A percentile compares a stretch with the other conserved stretches of the same genome.
Conservation (phyloP, 2,888 invertebrate genomes). For the Trachelus iudaicus region DNA sequence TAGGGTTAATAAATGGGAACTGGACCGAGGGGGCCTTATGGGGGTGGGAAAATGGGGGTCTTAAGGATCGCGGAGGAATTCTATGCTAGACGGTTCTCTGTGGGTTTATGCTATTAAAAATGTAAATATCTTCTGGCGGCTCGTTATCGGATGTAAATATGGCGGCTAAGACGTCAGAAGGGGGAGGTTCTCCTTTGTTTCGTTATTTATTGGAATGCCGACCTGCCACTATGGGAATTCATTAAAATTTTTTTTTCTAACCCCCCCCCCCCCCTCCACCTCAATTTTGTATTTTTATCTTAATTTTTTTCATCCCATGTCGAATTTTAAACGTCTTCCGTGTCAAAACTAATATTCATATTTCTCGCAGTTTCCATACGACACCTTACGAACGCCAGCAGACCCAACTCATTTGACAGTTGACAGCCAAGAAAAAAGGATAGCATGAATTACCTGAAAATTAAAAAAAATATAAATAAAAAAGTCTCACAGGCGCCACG, state of each 20-base stretch:
- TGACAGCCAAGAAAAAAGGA: background rate
- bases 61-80: background rate
- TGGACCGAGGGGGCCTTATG: conserved; percentile 32
- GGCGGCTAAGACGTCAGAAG: conserved; percentile 33
- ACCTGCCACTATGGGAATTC: conserved; percentile 7
- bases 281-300: background rate
- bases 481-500: background rate
- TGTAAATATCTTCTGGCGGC: conserved; percentile 63
- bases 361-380: background rate
- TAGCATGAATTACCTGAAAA: background rate
- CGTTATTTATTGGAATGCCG: conserved; percentile 59
- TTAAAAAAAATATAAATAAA: background rate
- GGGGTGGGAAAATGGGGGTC: conserved; percentile 32
- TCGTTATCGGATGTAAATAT: conserved; percentile 64
- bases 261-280: no score
- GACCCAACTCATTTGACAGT: background rate
- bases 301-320: background rate
- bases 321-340: background rate
- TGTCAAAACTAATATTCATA: background rate
- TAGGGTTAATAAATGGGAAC: conserved; percentile 62
- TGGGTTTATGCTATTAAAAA: conserved; percentile 63
- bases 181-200: conserved; percentile 50
- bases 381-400: background rate
- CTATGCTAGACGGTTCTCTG: conserved; percentile 29
- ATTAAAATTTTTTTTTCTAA: background rate